Evolutionary conservation across 2,797 vertebrate genomes (phyloP), one percentile per base, ranked within the genome.

Genomic region (Mallotus villosus): DNA sequence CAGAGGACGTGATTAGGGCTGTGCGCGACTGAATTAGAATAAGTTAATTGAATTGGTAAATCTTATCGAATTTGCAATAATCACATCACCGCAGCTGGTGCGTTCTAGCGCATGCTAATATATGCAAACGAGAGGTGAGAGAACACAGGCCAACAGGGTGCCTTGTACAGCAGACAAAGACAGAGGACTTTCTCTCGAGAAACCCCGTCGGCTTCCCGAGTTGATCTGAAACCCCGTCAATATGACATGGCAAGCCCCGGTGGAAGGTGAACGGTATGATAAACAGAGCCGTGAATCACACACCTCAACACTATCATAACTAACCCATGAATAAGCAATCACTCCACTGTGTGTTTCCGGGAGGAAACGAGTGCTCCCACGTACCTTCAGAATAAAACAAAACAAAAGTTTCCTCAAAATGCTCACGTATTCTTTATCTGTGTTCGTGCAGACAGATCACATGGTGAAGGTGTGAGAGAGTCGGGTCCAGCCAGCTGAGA

Each of bases 21-120:
- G 68, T 53, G 21, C 32, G n/a, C 81, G 70, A 82, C 72, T 77
- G 62, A 78, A 86, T 86, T 82, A 79, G 65, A 81, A 78, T 67
- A 75, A 41, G 58, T 53, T 82, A 82, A 83, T 81, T 78, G 71
- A 84, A 78, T 81, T 72, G 55, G 72, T 74, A 41, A 72, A 75
- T 75, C 75, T 84, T 74, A 78, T 83, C 78, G 79, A 79, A 82
- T 83, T 62, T 74, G 29, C 24, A 64, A 49, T 74, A 81, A 82
- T 83, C 76, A 76, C 72, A 74, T 74, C 55, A 73, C 46, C 67
- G 74, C 84, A 84, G 82, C 78, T 80, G 81, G 68, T 77, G 68
- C 51, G 66, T 71, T 79, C 73, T 62, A 59, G 55, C 3, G 41
- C 22, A 68, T 57, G 61, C 61, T 73, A 70, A 69, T 71, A 68